Evolutionary conservation across 2,888 invertebrate species (phyloP).

Genomic region (Agrilus cyanescens): DNA sequence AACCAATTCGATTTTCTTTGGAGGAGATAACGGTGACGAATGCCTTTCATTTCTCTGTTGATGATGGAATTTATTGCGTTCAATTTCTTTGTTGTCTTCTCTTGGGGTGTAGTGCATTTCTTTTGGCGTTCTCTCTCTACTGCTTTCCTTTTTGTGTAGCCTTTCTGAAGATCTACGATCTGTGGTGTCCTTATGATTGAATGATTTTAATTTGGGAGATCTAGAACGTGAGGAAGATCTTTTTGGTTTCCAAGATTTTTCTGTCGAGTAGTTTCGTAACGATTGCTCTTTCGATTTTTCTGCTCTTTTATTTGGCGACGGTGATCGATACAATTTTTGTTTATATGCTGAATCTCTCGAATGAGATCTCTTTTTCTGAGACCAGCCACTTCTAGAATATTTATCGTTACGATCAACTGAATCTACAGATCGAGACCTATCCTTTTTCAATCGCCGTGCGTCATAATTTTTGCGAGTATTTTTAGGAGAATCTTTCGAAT

Average conservation of each 20-base stretch:
- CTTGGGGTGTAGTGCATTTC: constrained; percentile 4
- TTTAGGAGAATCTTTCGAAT: too few species aligned
- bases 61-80: too few species aligned
- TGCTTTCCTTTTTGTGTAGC: constrained; percentile 1
- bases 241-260: constrained; percentile 1
- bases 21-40: too few species aligned
- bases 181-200: constrained; percentile 1
- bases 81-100: constrained; percentile 4
- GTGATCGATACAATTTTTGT: constrained; percentile 22
- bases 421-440: constrained; percentile 23
- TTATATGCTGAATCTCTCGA: constrained; percentile 13
- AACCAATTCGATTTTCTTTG: too few species aligned
- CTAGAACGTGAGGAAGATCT: constrained; percentile 1
- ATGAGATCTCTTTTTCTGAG: constrained; percentile 3
- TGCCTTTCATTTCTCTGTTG: too few species aligned
- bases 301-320: constrained; percentile 23
- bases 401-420: constrained; percentile 22
- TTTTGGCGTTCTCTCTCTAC: constrained; percentile 7
- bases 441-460: constrained; percentile 9
- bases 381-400: constrained; percentile 5
- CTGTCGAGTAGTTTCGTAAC: constrained; percentile 1
- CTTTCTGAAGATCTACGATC: constrained; percentile 1
- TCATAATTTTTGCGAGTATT: too few species aligned
- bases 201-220: not conserved
- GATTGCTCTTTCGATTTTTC: not conserved